Conservation (phyloP, 2,113 vertebrate species). For the Polyodon spathula region DNA sequence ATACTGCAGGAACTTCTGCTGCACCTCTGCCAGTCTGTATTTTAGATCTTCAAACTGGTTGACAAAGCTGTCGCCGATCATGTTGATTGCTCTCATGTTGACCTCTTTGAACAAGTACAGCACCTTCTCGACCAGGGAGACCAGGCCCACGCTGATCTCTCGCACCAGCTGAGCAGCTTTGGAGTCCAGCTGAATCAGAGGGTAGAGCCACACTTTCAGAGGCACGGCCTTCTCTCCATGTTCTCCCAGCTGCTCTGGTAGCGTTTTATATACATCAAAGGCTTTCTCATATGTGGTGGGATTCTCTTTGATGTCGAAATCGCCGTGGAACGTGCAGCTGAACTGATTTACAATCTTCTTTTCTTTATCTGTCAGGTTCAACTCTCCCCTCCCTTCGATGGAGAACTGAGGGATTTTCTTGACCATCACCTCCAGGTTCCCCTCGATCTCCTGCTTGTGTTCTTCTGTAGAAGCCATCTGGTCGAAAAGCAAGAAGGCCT, state of each 20-base stretch:
- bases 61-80: not conserved
- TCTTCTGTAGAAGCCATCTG: not conserved
- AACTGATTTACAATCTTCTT: not conserved
- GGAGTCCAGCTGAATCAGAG: constrained; percentile 16
- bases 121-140: not conserved
- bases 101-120: constrained; percentile 16
- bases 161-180: constrained; percentile 18
- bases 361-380: not conserved
- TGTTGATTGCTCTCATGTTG: constrained; percentile 10
- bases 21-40: constrained; percentile 3
- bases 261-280: constrained; percentile 10
- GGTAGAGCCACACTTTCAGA: constrained; percentile 14
- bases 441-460: constrained; percentile 7
- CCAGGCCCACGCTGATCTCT: constrained; percentile 10
- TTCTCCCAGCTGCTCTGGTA: constrained; percentile 6
- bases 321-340: constrained; percentile 17
- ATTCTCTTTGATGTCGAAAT: constrained; percentile 18
- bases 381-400: not conserved
- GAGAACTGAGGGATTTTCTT: not conserved
- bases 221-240: constrained; percentile 20
- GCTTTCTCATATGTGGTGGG: constrained; percentile 15
- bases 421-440: not conserved
- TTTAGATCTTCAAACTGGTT: constrained; percentile 12
- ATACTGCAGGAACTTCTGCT: not conserved
- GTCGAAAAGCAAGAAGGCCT: too few relatives aligned